phyloP scores from a whole-genome alignment of 2,888 invertebrate species.

The Acleris cristana region DNA sequence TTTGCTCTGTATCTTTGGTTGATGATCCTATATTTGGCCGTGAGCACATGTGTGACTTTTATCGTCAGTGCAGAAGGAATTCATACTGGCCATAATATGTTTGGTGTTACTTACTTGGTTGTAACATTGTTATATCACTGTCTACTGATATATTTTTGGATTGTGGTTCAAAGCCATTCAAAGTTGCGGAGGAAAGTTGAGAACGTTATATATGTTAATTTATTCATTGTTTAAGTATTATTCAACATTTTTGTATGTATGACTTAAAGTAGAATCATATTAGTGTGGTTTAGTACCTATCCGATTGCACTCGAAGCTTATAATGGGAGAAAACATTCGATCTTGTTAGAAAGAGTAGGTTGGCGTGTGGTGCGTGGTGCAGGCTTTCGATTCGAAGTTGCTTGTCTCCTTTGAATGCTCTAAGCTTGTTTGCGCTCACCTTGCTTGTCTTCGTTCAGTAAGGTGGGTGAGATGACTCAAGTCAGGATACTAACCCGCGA shows the following conservation, averaged over 20 bases:
- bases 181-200: conserved; percentile 42
- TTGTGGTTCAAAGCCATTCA: conserved; percentile 49
- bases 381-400: no score
- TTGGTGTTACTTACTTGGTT: conserved; percentile 43
- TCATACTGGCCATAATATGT: conserved; percentile 33
- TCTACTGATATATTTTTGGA: conserved; percentile 52
- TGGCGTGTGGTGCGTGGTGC: no score
- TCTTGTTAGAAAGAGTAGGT: no score
- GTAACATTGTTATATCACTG: conserved; percentile 41
- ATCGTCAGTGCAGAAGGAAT: conserved; percentile 35
- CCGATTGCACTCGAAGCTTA: no score
- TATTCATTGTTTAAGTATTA: not conserved
- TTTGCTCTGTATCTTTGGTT: conserved; percentile 44
- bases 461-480: no score
- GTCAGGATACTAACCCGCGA: no score
- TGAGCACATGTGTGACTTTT: conserved; percentile 42
- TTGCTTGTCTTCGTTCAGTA: no score
- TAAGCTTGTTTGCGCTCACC: no score
- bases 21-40: conserved; percentile 45
- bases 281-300: not conserved
- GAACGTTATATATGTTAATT: conserved; percentile 50
- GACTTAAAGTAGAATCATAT: not conserved
- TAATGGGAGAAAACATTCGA: no score
- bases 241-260: not conserved
- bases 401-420: no score